Base-by-base conservation (phyloP, 2,888 invertebrate genomes). In the Auanema freiburgensis region DNA sequence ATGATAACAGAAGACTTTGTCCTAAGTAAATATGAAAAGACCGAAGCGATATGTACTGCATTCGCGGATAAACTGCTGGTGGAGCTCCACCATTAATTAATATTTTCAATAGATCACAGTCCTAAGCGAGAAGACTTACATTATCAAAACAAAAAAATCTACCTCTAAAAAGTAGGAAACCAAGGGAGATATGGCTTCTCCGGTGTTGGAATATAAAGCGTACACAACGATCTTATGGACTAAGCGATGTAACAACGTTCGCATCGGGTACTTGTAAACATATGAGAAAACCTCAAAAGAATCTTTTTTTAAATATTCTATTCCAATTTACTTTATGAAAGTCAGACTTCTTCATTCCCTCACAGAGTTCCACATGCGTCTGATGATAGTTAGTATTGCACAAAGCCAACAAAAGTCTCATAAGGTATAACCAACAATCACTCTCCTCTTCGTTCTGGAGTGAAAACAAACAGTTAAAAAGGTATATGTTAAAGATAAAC, bases 331-430 rank as follows among this genome's bases (percentile, higher is more conserved):
- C 72, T 58, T 69, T 66, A 11, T 65, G 33, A 14, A 78, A 68
- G 0, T 67, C 63, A 8, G 66, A 60, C 24, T 67, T 53, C 50
- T 61, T 56, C 55, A 78, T 66, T 12, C 67, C 75, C 0, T 49
- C 57, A 4, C 60, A 49, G 11, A 79, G 41, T 18, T 64, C 66
- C 12, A 64, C 25, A 42, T 79, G 79, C 10, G 78, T 77, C 11
- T 67, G 57, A 24, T 63, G 21, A 50, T 67, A 51, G 54, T 74
- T 77, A 4, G 78, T 78, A 59, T 79, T 71, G 62, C 64, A 50
- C 21, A 79, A 43, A 24, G 67, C 67, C 16, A 68, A 51, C 16
- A 79, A 14, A 18, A 79, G 53, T 50, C 73, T 58, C 46, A 78
- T 60, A n/a, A 73, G 61, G 23, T 65, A 63, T 46, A 67, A 63